Evolutionary conservation across 2,888 invertebrate species (phyloP), one percentile per base, ranked within the genome.

Genomic region (Ashinkailepas kermadecensis): DNA sequence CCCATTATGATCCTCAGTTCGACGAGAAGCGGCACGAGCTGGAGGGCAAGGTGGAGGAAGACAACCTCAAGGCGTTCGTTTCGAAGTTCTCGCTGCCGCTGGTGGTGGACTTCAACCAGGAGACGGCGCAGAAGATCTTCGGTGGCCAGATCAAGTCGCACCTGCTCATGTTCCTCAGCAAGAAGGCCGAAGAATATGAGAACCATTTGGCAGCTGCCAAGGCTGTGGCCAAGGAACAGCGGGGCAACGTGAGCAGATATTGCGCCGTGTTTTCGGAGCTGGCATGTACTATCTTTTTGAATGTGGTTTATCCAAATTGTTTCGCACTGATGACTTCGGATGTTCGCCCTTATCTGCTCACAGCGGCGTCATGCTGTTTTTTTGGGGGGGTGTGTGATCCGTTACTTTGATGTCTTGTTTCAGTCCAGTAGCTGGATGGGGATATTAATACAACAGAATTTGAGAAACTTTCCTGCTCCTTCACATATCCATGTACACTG

Each of bases 131-230:
- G 87, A 97, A 97, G 89, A 97, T 99, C 89, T 99, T 99, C 88
- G 96, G 97, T 81, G 99, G 99, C 85, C 95, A 96, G 83, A 95
- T 99, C 89, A 98, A 99, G 90, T 95, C 94, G 86, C 99, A 99
- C 89, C 91, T 98, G 85, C 91, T 99, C 84, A 89, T 99, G 87
- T 99, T 99, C 92, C 90, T 98, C 86, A 95, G 95, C 87, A 96
- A 97, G 90, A 93, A 93, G 87, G 92, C 91, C 85, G 95, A 95
- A 81, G 93, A 95, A 86, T 93, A 92, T 87, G 94, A 95, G 82
- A 92, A 93, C 86, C 91, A 92, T 86, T 89, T 94, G 67, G 93
- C 93, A 21, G 92, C 91, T 25, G 92, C 96, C 87, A 93, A 92
- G 87, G 92, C 92, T 56, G 91, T 95, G 83, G 98, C 99, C 86